These are phyloP conservation scores for Apodemus speciosus DNA, from an alignment of 2,113 vertebrate species.

Conservation along the genomic window DNA sequence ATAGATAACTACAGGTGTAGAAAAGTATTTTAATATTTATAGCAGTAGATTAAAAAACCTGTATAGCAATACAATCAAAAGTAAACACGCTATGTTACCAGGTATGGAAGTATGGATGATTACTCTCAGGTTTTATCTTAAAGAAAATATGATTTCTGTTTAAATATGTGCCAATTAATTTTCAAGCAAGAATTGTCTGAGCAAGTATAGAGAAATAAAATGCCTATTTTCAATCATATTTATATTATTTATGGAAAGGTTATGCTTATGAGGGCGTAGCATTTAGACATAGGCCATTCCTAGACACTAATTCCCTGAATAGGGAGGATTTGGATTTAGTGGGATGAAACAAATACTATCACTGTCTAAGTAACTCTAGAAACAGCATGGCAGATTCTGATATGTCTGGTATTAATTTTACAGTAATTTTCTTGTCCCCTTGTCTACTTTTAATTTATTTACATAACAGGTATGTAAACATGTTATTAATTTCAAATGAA, in stretches of 20 bases:
- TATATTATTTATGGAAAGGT: rapidly evolving
- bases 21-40: neutral
- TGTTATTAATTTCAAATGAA: neutral
- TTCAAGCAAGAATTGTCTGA: neutral
- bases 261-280: rapidly evolving
- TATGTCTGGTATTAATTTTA: neutral
- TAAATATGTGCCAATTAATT: neutral
- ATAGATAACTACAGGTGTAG: neutral
- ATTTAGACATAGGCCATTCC: rapidly evolving
- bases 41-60: slow-evolving; percentile 23
- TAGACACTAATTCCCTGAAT: no score
- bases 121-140: neutral
- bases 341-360: neutral
- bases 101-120: neutral
- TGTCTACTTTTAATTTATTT: neutral
- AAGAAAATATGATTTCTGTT: neutral
- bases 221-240: neutral
- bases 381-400: neutral
- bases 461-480: no score
- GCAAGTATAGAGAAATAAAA: neutral
- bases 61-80: neutral
- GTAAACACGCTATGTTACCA: neutral
- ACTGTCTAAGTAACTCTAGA: neutral
- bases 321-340: neutral
- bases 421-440: neutral